These are phyloP conservation scores for Probaryconus sp. DNA, from an alignment of 1,140 invertebrate species.

Conservation along the genomic window DNA sequence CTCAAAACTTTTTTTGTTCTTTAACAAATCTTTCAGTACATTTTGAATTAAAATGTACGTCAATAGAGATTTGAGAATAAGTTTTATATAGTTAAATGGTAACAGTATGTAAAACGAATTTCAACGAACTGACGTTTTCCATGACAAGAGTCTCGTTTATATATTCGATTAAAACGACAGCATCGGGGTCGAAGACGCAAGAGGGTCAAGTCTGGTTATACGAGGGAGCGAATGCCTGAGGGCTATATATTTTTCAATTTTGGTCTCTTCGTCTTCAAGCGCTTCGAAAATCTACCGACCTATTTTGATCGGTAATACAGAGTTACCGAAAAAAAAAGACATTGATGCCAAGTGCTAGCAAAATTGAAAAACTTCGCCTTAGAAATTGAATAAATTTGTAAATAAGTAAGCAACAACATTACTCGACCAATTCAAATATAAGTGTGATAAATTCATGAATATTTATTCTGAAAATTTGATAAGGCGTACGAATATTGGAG, in stretches of 20 bases:
- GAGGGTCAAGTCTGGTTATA: conserved; percentile 43
- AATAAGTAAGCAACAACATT: conserved; percentile 13
- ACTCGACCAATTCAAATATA: background rate
- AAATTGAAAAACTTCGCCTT: conserved; percentile 33
- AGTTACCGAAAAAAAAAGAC: conserved; percentile 6
- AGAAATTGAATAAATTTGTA: conserved; percentile 26
- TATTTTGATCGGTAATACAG: conserved; percentile 12
- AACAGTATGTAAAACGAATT: conserved; percentile 16
- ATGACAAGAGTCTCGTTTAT: conserved; percentile 35
- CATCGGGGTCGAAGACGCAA: background rate
- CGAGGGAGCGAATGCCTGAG: conserved; percentile 7
- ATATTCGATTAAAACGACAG: conserved; percentile 49
- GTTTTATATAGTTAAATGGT: conserved; percentile 16
- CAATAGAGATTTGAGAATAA: conserved; percentile 4
- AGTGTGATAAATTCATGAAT: conserved; percentile 22
- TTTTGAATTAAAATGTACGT: too few relatives aligned
- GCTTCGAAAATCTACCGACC: conserved; percentile 18
- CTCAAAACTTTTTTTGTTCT: too few relatives aligned
- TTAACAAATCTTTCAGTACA: too few relatives aligned
- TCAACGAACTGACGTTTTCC: conserved; percentile 32
- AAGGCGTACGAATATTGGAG: too few relatives aligned
- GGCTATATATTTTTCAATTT: conserved; percentile 48
- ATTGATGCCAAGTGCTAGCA: conserved; percentile 7
- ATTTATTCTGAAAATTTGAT: conserved; percentile 4
- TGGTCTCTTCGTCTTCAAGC: conserved; percentile 6